Evolutionary conservation across 2,797 vertebrate genomes (phyloP).

Genomic region (Acipenser oxyrinchus): DNA sequence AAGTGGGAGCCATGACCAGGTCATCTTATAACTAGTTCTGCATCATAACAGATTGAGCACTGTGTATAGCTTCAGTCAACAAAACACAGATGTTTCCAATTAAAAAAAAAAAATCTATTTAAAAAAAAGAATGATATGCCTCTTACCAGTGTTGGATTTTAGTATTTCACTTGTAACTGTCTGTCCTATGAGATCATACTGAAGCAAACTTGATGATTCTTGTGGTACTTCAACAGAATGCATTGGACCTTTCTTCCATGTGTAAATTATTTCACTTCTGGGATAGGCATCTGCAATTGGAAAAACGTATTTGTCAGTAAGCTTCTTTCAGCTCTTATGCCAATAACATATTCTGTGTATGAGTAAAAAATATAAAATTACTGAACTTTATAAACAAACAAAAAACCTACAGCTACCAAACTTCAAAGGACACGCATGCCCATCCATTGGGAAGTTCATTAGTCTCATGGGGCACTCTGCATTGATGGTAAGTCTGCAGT

Average conservation of each 20-base stretch:
- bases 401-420: constrained; percentile 71
- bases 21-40: too few species aligned
- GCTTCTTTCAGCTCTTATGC: background rate
- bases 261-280: constrained; percentile 72
- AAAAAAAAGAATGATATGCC: background rate
- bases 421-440: constrained; percentile 71
- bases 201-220: constrained; percentile 69
- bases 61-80: too few species aligned
- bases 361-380: background rate
- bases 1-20: too few species aligned
- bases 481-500: constrained; percentile 69
- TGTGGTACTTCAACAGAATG: constrained; percentile 68
- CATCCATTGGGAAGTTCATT: constrained; percentile 76
- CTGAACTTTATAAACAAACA: background rate
- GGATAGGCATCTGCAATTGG: constrained; percentile 63
- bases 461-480: constrained; percentile 59
- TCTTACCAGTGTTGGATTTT: constrained; percentile 65
- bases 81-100: too few species aligned
- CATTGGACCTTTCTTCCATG: constrained; percentile 69
- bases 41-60: too few species aligned
- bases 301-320: constrained; percentile 1
- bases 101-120: too few species aligned
- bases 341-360: too few species aligned
- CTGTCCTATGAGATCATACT: constrained; percentile 74
- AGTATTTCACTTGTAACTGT: constrained; percentile 67